Conservation (phyloP, 37 sponge, comb jelly and placozoan species). For the Aplysina aerophoba region DNA sequence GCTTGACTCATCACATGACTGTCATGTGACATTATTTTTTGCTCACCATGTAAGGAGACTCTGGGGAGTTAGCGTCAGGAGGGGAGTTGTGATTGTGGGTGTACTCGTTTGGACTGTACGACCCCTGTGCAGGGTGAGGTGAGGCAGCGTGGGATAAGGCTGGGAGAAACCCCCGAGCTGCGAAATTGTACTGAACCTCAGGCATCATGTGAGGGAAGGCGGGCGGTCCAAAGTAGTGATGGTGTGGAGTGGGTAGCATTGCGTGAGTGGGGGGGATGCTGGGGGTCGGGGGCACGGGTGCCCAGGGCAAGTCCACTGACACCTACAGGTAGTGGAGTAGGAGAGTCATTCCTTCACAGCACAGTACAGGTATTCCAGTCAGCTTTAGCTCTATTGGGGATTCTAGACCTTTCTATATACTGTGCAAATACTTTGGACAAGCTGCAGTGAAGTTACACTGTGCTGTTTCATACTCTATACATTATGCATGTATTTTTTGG, state of each 20-base stretch:
- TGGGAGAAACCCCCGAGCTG: not conserved
- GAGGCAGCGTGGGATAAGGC: not conserved
- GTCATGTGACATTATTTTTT: too few relatives aligned
- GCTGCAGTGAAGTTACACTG: too few relatives aligned
- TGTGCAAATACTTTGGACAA: too few relatives aligned
- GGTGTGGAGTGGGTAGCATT: not conserved
- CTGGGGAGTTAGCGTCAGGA: not conserved
- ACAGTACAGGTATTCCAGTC: too few relatives aligned
- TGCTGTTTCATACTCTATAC: too few relatives aligned
- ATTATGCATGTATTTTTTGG: too few relatives aligned
- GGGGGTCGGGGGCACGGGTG: not conserved
- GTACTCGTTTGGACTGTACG: not conserved
- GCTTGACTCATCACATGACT: too few relatives aligned
- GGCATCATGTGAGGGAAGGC: not conserved
- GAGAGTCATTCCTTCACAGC: too few relatives aligned
- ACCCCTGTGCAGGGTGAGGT: not conserved
- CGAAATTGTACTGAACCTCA: not conserved
- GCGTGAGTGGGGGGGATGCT: not conserved
- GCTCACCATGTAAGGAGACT: not conserved
- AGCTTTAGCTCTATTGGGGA: too few relatives aligned
- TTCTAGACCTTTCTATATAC: too few relatives aligned
- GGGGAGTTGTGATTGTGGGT: constrained; percentile 4
- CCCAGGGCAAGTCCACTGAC: not conserved
- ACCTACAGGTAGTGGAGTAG: too few relatives aligned
- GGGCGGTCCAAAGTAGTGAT: not conserved